Percentiles rank a stretch among this genome's conserved stretches.
These are phyloP conservation scores for Melitaea athalia DNA, from an alignment of 2,888 invertebrate species.

Conservation along the genomic window DNA sequence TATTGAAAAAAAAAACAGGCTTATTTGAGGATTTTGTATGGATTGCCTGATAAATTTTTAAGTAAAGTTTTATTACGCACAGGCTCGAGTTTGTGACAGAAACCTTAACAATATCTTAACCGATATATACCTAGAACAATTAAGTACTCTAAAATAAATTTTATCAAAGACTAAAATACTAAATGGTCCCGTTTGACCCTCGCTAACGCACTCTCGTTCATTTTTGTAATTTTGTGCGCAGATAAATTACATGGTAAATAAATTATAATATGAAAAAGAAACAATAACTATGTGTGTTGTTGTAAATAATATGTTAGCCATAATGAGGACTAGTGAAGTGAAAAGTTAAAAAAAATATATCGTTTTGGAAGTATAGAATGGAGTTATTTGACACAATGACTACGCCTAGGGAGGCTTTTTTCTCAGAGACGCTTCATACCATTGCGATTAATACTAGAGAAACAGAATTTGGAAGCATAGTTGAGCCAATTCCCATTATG, in stretches of 20 bases:
- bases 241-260: constrained; percentile 12
- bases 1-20: not conserved
- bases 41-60: not conserved
- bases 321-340: constrained; percentile 52
- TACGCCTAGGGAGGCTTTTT: constrained; percentile 61
- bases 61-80: not conserved
- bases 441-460: constrained; percentile 73
- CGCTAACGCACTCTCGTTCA: constrained; percentile 49
- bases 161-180: not conserved
- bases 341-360: constrained; percentile 53
- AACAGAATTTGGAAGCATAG: constrained; percentile 71
- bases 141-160: not conserved
- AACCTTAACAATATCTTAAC: not conserved
- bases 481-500: constrained; percentile 70
- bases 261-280: not conserved
- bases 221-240: not conserved
- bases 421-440: constrained; percentile 65
- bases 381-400: constrained; percentile 68
- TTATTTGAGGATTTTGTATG: not conserved
- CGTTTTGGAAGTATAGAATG: constrained; percentile 70
- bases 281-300: constrained; percentile 14
- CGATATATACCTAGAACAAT: not conserved
- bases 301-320: constrained; percentile 35
- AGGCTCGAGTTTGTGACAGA: not conserved
- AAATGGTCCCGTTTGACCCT: constrained; percentile 28